Base-by-base conservation (phyloP, 35 echinoderm and acorn worm species). In the Anneissia japonica region DNA sequence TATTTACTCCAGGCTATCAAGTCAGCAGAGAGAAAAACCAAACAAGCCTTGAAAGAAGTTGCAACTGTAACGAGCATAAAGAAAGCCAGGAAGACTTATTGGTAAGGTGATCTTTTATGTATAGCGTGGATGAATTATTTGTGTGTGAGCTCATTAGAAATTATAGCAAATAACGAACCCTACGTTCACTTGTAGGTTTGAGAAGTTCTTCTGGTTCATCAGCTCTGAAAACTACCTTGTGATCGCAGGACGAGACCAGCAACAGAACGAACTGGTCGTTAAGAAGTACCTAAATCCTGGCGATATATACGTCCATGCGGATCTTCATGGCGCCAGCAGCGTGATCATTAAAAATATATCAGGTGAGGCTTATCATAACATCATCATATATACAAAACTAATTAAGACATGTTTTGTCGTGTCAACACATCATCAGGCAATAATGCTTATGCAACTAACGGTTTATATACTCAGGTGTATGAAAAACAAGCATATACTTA, bases 281-380 rank as follows among this genome's bases (percentile, higher is more conserved):
- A 93, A 91, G 79, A 99, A 90, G 72, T 99, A 99, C 35, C 84
- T 99, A 0, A 86, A 72, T 43, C 73, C 87, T 89, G 96, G 92
- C n/a, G 92, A 94, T 74, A 46, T 99, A 16, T 99, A 99, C 77
- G 92, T 99, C 31, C 92, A 94, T 92, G 96, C 92, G 13, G 96
- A 99, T 73, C 89, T 99, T 30, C 96, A 99, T 84, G 96, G 96
- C 43, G 96, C 96, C 43, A 99, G 96, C 55, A 99, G 96, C 87
- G 91, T 94, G 37, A 89, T 99, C 79, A 92, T 99, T 74, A 97
- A 99, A 80, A 94, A 99, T 77, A 89, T 84, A 41, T 39, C 86
- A 84, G 95, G 88, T 91, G 23, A 74, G 84, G 32, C 35, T 35
- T 75, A 32, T 75, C 26, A n/a, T n/a, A n/a, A n/a, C n/a, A n/a